These are phyloP conservation scores for Limosa lapponica DNA, from an alignment of 2,797 vertebrate genomes.

Conservation along the genomic window DNA sequence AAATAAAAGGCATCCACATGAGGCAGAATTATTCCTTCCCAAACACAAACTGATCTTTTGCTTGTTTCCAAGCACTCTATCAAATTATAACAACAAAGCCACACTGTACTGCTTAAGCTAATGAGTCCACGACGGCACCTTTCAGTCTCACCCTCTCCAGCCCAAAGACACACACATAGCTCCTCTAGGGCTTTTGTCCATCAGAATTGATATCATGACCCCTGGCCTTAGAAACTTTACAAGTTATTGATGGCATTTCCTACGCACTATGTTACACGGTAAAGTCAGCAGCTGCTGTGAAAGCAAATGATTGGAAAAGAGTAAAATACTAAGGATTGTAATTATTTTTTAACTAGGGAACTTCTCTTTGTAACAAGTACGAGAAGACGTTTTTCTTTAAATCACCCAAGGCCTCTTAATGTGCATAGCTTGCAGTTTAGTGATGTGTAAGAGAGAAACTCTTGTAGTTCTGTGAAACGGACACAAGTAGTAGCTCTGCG, in stretches of 20 bases:
- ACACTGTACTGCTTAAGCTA: neutral
- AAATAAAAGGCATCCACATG: constrained; percentile 59
- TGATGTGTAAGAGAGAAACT: neutral
- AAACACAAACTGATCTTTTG: constrained; percentile 52
- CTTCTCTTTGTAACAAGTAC: neutral
- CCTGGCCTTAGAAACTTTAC: neutral
- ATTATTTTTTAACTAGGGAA: neutral
- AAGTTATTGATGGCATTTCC: neutral
- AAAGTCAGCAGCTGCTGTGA: neutral
- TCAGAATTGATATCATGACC: neutral
- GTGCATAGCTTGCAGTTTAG: neutral
- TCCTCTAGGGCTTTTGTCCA: neutral
- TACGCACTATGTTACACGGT: rapidly evolving
- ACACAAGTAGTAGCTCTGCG: too few species aligned
- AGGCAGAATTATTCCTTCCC: constrained; percentile 55
- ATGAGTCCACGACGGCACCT: neutral
- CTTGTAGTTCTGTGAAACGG: neutral
- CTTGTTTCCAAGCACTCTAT: constrained; percentile 46
- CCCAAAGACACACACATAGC: neutral
- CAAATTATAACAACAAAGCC: constrained; percentile 39
- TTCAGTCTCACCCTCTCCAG: neutral
- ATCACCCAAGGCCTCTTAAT: neutral
- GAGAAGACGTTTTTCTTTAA: neutral
- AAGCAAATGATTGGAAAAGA: neutral
- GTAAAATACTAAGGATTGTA: neutral